Base-by-base conservation (phyloP, 2,888 invertebrate genomes). In the Ophion ventricosus region DNA sequence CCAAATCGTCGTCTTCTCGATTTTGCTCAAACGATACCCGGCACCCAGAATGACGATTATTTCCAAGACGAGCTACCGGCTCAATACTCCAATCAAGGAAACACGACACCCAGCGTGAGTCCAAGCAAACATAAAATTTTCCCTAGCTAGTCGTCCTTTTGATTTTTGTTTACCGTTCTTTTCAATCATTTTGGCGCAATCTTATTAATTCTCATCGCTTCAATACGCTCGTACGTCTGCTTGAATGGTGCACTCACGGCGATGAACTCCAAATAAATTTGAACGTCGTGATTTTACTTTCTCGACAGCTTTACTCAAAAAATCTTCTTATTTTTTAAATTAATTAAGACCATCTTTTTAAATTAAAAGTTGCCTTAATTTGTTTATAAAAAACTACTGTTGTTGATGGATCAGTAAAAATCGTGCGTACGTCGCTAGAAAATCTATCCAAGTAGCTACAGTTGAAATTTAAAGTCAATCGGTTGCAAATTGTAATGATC, bases 61-160 rank as follows among this genome's bases (percentile, higher is more conserved):
- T 93, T 90, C 83, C 91, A 92, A 59, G 92, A 93, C 85, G 92
- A 93, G 77, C 85, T 91, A 78, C 91, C 91, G 77, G 90, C 89
- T 8, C 92, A 93, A 72, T 92, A 93, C 82, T 88, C 90, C 59
- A 93, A 90, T 85, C 93, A 92, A 84, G 92, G 91, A 80, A 92
- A 92, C 84, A 91, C 91, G 14, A 92, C 93, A 78, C 92, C 93
- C 76, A 93, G 92, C 90, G 93, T 93, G 90, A 93, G 93, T 93
- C 86, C 74, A 59, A 54, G 49, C 20, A 64, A 63, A 64, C 17
- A 43, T n/a, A 17, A 54, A 26, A 57, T 63, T 11, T 11, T 56
- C 54, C 35, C n/a, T 8, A 5, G 25, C 23, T 73, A 40, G 35
- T n/a, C n/a, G 17, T 43, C 26, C 20, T 54, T 64, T 64, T 54